Base-by-base conservation (phyloP, 2,888 invertebrate genomes). In the Julus scandinavius region DNA sequence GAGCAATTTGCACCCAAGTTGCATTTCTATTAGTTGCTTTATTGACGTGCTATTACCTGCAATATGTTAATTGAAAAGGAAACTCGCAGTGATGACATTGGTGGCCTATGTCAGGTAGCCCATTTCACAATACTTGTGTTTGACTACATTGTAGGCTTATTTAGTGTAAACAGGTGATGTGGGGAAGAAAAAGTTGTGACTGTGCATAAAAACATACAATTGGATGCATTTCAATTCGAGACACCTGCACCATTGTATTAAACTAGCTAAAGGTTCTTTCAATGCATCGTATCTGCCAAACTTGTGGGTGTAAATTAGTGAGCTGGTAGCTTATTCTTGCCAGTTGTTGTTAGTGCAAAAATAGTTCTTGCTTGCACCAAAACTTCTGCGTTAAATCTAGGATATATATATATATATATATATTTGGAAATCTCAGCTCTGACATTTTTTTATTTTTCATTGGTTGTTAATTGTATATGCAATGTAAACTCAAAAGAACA, bases 221-320 rank as follows among this genome's bases (percentile, higher is more conserved):
- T 63, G 54, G 54, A 54, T 54, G 54, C 11, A 54, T 54, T 54
- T 54, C 54, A 54, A 54, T 17, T 54, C 9, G 54, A 54, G 15
- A 2, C 54, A 54, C 54, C 54, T 54, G 54, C 54, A 17, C 54
- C 54, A 54, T 54, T 54, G 15, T 54, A 13, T 54, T 54, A n/a
- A n/a, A 6, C 58, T 63, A 5, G 6, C 58, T n/a, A n/a, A 63
- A 6, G 58, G 2, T n/a, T 45, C 7, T n/a, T 63, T 63, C n/a
- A 63, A n/a, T 63, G n/a, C n/a, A 63, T 63, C n/a, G 6, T 63
- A 63, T 63, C 58, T 63, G n/a, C 58, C 58, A 63, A n/a, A 63
- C 58, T 63, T 15, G 58, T n/a, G n/a, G 17, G n/a, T 63, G 58
- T n/a, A n/a, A 63, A 63, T n/a, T 63, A 63, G 58, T 63, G 58